Conservation (phyloP, 2,888 invertebrate genomes). For the Phortica magna region DNA sequence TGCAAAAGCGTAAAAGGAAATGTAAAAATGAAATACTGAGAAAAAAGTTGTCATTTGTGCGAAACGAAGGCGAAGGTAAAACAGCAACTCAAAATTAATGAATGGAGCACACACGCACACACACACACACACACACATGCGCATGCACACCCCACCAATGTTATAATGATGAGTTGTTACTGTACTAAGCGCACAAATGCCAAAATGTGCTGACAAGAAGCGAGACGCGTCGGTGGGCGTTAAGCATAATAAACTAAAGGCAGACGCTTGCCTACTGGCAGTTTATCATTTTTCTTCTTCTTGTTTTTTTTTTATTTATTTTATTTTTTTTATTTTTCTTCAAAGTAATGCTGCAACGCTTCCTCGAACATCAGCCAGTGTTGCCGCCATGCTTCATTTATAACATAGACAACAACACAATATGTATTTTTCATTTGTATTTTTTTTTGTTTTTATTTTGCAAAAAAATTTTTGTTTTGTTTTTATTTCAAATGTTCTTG, state of each 20-base stretch:
- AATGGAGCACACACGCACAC: conserved; percentile 17
- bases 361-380: conserved; percentile 7
- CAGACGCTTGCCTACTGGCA: background rate
- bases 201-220: background rate
- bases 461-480: background rate
- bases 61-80: conserved; percentile 8
- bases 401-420: conserved; percentile 26
- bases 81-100: conserved; percentile 25
- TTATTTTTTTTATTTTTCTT: background rate
- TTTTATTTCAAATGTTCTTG: background rate
- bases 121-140: background rate
- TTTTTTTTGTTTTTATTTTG: conserved; percentile 8
- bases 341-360: conserved; percentile 23
- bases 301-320: background rate
- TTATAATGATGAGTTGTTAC: background rate
- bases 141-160: background rate
- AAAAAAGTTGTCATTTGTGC: background rate
- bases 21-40: background rate
- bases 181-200: background rate
- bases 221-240: background rate
- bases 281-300: conserved; percentile 25
- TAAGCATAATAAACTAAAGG: background rate
- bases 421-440: conserved; percentile 2
- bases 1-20: background rate
- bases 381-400: conserved; percentile 25